Evolutionary conservation across 2,113 vertebrate genomes (phyloP).

Genomic region (Oplegnathus fasciatus): DNA sequence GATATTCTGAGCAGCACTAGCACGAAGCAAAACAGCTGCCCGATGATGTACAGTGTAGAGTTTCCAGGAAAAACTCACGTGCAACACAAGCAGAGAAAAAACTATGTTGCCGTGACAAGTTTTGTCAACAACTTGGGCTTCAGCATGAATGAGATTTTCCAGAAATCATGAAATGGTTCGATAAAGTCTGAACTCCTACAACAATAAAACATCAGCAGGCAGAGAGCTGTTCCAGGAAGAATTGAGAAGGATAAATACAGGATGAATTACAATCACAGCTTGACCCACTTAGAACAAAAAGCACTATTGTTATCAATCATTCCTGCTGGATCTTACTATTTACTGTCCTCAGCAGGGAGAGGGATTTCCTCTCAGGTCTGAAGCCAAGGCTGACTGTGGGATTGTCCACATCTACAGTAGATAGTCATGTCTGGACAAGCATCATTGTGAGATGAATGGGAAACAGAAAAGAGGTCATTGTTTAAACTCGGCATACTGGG

Average conservation of each 20-base stretch:
- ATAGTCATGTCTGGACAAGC: slow-evolving; percentile 9
- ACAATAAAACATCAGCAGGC: background rate
- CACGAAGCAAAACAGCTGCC: slow-evolving; percentile 37
- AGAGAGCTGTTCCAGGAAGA: background rate
- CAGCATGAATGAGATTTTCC: slow-evolving; percentile 14
- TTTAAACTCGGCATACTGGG: background rate
- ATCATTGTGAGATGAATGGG: background rate
- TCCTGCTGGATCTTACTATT: slow-evolving; percentile 12
- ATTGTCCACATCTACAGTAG: background rate
- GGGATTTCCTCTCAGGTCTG: background rate
- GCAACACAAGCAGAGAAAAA: background rate
- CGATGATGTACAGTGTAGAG: background rate
- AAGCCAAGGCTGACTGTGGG: background rate
- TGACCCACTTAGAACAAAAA: slow-evolving; percentile 9
- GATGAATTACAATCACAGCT: background rate
- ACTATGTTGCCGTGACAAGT: background rate
- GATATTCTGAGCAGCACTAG: background rate
- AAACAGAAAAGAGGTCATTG: background rate
- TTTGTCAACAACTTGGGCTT: slow-evolving; percentile 3
- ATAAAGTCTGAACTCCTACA: slow-evolving; percentile 4
- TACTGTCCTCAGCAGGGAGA: slow-evolving; percentile 22
- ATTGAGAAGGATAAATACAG: background rate
- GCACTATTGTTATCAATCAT: slow-evolving; percentile 11
- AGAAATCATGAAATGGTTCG: background rate
- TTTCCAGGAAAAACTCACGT: slow-evolving; percentile 8